A percentile compares a stretch with the other conserved stretches of the same genome.
Evolutionary conservation across 2,888 invertebrate genomes (phyloP).

Genomic region (Diloba caeruleocephala): DNA sequence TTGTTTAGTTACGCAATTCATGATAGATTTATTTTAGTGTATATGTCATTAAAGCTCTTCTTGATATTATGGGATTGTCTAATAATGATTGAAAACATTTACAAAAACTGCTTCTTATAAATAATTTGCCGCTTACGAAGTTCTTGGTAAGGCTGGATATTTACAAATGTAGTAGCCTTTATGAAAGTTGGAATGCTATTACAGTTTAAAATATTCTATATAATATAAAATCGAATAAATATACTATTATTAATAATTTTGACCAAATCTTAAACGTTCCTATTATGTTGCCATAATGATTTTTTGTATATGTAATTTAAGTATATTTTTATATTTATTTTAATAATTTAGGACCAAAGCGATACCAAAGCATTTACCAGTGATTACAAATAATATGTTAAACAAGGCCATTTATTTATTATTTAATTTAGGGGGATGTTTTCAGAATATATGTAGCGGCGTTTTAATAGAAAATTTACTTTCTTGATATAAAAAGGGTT

Average conservation of each 20-base stretch:
- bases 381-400: constrained; percentile 34
- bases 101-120: too few species aligned
- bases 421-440: constrained; percentile 11
- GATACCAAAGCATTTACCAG: constrained; percentile 63
- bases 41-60: too few species aligned
- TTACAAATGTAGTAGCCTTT: too few species aligned
- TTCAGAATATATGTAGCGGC: background rate
- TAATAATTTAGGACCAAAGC: constrained; percentile 50
- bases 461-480: too few species aligned
- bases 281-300: constrained; percentile 71
- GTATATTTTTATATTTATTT: constrained; percentile 45
- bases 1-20: too few species aligned
- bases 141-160: too few species aligned
- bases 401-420: constrained; percentile 4
- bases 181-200: background rate
- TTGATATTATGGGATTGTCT: too few species aligned
- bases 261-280: constrained; percentile 57
- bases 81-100: too few species aligned
- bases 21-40: too few species aligned
- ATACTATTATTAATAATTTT: constrained; percentile 17
- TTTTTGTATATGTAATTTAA: constrained; percentile 30
- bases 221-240: constrained; percentile 27
- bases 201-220: constrained; percentile 3
- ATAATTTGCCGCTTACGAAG: too few species aligned
- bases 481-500: too few species aligned